Conservation (phyloP, 2,888 invertebrate species). For the Chirona hameri region DNA sequence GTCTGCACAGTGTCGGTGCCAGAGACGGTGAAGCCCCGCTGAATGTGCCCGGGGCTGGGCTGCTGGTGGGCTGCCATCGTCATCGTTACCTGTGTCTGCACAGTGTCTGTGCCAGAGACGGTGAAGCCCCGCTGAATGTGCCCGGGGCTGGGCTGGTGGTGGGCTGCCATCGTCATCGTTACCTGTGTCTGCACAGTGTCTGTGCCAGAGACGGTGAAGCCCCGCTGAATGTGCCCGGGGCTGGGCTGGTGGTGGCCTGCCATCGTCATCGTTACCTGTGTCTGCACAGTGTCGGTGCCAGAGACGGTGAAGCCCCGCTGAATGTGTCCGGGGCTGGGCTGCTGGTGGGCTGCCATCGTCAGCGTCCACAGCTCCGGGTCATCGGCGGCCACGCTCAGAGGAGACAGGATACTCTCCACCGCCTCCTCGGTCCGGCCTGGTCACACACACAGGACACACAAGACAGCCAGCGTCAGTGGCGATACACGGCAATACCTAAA, state of each 20-base stretch:
- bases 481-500: too few relatives aligned
- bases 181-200: slow-evolving; percentile 45
- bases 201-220: slow-evolving; percentile 69
- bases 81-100: slow-evolving; percentile 41
- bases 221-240: slow-evolving; percentile 73
- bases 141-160: slow-evolving; percentile 58
- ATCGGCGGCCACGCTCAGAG: neutral
- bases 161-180: neutral
- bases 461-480: too few relatives aligned
- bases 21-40: slow-evolving; percentile 76
- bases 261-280: neutral
- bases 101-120: slow-evolving; percentile 59
- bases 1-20: slow-evolving; percentile 52
- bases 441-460: slow-evolving; percentile 50
- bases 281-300: slow-evolving; percentile 52
- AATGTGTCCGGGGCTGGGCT: slow-evolving; percentile 67
- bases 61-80: neutral
- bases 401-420: slow-evolving; percentile 61
- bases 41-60: slow-evolving; percentile 69
- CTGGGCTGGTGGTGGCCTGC: slow-evolving; percentile 52
- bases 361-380: neutral
- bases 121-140: slow-evolving; percentile 79
- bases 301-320: slow-evolving; percentile 78
- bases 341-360: neutral
- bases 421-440: slow-evolving; percentile 82